Evolutionary conservation across 2,797 vertebrate species (phyloP).

Genomic region (Propithecus deckenii): DNA sequence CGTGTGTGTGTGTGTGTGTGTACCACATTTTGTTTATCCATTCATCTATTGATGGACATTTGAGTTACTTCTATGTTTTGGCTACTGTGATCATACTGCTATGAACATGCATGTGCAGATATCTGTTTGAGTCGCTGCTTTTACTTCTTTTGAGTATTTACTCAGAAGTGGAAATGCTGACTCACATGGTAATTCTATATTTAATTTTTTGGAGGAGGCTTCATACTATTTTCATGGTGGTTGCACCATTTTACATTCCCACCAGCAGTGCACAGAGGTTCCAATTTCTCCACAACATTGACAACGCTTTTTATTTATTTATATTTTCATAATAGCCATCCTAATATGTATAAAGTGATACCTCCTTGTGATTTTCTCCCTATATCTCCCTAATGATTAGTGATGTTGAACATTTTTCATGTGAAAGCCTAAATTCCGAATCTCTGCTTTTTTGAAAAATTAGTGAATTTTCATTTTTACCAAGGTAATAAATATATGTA

Average conservation of each 20-base stretch:
- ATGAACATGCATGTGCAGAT: rapidly evolving
- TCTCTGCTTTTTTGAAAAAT: background rate
- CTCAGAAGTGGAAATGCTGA: background rate
- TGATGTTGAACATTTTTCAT: background rate
- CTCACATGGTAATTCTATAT: background rate
- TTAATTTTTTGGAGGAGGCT: background rate
- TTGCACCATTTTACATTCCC: background rate
- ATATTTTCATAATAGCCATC: background rate
- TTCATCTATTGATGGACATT: background rate
- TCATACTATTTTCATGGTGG: background rate
- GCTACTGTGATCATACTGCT: background rate
- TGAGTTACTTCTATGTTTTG: background rate
- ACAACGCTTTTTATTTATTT: background rate
- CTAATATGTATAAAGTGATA: background rate
- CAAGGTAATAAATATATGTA: background rate
- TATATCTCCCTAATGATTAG: background rate
- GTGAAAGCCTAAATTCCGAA: background rate
- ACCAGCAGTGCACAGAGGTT: background rate
- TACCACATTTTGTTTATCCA: background rate
- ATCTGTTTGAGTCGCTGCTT: background rate
- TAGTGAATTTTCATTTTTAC: background rate
- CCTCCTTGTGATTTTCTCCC: background rate
- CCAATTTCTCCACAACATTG: background rate
- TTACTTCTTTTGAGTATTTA: background rate
- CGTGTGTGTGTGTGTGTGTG: no score